Evolutionary conservation across 2,113 vertebrate genomes (phyloP), one percentile per base, ranked within the genome.

Genomic region (Irena cyanogastra): DNA sequence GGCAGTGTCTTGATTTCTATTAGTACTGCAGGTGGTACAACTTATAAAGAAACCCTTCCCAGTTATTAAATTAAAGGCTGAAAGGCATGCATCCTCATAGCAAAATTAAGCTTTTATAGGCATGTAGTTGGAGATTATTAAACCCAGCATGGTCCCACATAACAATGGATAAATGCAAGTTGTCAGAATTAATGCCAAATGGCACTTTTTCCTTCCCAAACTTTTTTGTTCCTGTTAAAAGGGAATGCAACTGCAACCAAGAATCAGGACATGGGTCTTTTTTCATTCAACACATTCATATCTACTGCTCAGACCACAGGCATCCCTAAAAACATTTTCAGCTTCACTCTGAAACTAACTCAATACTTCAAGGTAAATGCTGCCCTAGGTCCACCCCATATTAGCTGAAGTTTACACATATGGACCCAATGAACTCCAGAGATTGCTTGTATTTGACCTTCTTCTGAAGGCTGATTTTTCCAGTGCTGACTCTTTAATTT

Each of bases 31-130:
- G 96, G 97, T 97, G 94, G 95, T 94, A 96, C 63, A 96, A 92
- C 72, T 96, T 94, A 96, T 39, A 95, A 91, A 96, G 79, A 93
- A 97, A 95, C 81, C 76, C 79, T 97, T 96, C 87, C 69, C 11
- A 1, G 86, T 97, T 96, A 96, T 94, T 96, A 97, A 97, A 97
- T 96, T 97, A 97, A 95, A 95, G 84, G 69, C 94, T 96, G 92
- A 86, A 94, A 97, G 89, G 77, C 95, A 96, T 94, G 90, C 70
- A 94, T 96, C 93, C 93, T 96, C 89, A 80, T 75, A 92, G 95
- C 79, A 97, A 96, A 97, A 96, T 96, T 94, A 96, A 90, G 87
- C 84, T 95, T 95, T 96, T 96, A 96, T 87, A 90, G 85, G 63
- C 92, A 68, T 89, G 76, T 95, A 95, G 88, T 87, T 95, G 92